Evolutionary conservation across 1,140 invertebrate genomes (phyloP), one percentile per base, ranked within the genome.

Genomic region (Drosophila seguyi): DNA sequence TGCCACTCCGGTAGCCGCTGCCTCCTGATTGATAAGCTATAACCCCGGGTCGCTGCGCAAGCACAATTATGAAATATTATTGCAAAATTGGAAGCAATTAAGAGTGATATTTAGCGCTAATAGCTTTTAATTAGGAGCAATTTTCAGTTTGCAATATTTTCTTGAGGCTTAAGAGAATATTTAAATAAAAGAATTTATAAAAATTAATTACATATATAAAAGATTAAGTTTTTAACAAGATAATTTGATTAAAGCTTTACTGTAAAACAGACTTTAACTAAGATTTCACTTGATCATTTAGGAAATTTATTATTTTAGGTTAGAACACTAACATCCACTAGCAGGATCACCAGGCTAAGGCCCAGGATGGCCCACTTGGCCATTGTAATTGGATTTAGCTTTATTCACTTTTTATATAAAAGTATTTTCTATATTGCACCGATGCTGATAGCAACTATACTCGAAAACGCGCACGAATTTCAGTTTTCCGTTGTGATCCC

Each of bases 21-120:
- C 60, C 80, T 27, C 60, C 80, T n/a, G 75, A 59, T 63, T 75
- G 87, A 87, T 92, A 92, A 81, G 86, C 60, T 39, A 31, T 55
- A 48, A 75, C 57, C 63, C 59, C 75, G 18, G 69, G 56, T 25
- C 73, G 75, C 91, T 92, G 60, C 72, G 36, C 66, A 78, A 27
- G 58, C 79, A 68, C 11, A 87, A 83, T 88, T 80, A 55, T 48
- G 44, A 75, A 76, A 83, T 83, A 58, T 75, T 77, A 59, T 71
- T 78, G 50, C 29, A 34, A 22, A 58, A 52, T 31, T 34, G 16
- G 16, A 34, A 60, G 14, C 25, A 77, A 68, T 75, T 66, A 47
- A 38, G 27, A 50, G 25, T 11, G 31, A 55, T 56, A 13, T 41
- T 44, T 50, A 29, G 45, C 6, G 16, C 20, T 31, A 57, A 36